Evolutionary conservation across 2,888 invertebrate genomes (phyloP).

Genomic region (Lamellibrachia columna): DNA sequence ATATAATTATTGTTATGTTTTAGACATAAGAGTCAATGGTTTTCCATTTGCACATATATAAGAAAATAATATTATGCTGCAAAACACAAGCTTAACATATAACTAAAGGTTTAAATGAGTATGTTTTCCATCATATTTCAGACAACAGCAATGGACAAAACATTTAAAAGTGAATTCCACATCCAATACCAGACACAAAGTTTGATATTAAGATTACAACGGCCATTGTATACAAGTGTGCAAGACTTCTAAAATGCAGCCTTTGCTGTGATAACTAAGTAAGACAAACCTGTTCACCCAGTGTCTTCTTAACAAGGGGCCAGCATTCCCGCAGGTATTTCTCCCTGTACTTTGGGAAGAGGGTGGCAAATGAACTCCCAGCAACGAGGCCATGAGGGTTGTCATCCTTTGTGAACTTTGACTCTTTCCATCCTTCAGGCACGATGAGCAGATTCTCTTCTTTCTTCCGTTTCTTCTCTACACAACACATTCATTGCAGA

Average conservation of each 20-base stretch:
- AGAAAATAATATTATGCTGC: too few species aligned
- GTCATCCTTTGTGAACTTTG: conserved; percentile 86
- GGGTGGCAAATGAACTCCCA: conserved; percentile 94
- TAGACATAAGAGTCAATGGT: too few species aligned
- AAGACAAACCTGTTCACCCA: conserved; percentile 74
- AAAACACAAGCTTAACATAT: too few species aligned
- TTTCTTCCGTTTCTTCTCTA: conserved; percentile 30
- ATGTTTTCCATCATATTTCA: not conserved
- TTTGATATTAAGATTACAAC: too few species aligned
- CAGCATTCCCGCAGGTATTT: conserved; percentile 94
- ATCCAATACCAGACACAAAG: too few species aligned
- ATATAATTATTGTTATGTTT: too few species aligned
- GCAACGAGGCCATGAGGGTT: conserved; percentile 88
- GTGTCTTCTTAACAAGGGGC: conserved; percentile 89
- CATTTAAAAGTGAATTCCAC: not conserved
- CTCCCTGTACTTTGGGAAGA: conserved; percentile 97
- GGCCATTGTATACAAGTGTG: too few species aligned
- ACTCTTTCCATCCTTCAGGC: conserved; percentile 67
- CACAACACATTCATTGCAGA: not conserved
- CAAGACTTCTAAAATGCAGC: not conserved
- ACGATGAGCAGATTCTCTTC: conserved; percentile 57
- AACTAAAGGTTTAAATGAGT: not conserved
- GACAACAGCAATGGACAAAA: not conserved
- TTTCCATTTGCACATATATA: too few species aligned
- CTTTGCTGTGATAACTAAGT: not conserved